Percentiles rank a stretch among this genome's conserved stretches.
These are phyloP conservation scores for Tiliacea citrago DNA, from an alignment of 2,888 invertebrate species.

Conservation along the genomic window DNA sequence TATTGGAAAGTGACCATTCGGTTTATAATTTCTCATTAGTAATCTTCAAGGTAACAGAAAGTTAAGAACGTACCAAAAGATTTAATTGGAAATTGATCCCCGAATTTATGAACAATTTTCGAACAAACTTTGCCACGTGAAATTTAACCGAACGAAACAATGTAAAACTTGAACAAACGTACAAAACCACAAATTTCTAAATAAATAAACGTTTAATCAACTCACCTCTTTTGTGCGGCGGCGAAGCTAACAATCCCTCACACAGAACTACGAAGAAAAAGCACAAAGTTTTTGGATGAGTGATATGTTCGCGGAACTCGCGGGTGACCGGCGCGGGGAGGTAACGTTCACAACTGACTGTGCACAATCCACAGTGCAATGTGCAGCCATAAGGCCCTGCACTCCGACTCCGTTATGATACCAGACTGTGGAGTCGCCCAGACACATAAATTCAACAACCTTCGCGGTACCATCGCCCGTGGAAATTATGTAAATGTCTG, in stretches of 20 bases:
- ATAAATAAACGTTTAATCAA: slow-evolving; percentile 45
- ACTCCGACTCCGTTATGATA: slow-evolving; percentile 44
- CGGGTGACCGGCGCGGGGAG: slow-evolving; percentile 26
- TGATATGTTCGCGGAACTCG: slow-evolving; percentile 27
- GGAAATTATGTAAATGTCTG: slow-evolving; percentile 66
- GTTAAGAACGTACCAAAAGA: slow-evolving; percentile 38
- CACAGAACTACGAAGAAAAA: slow-evolving; percentile 67
- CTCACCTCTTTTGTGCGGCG: slow-evolving; percentile 59
- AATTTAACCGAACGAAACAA: slow-evolving; percentile 39
- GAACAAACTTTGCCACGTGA: slow-evolving; percentile 36
- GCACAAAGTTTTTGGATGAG: slow-evolving; percentile 65
- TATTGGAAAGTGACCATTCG: neutral
- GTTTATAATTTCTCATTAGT: slow-evolving; percentile 17
- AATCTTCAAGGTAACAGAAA: slow-evolving; percentile 20
- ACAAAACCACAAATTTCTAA: slow-evolving; percentile 23
- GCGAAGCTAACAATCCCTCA: slow-evolving; percentile 62
- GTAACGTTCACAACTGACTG: slow-evolving; percentile 63
- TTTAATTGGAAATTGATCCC: slow-evolving; percentile 56
- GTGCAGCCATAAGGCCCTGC: slow-evolving; percentile 61
- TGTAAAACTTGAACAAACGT: slow-evolving; percentile 16
- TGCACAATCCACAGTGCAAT: slow-evolving; percentile 64
- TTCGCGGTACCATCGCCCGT: slow-evolving; percentile 55
- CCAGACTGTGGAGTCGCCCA: slow-evolving; percentile 63
- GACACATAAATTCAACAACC: slow-evolving; percentile 75
- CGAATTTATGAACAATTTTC: slow-evolving; percentile 32